A percentile compares a stretch with the other conserved stretches of the same genome.
Evolutionary conservation across 2,888 invertebrate genomes (phyloP).

Genomic region (Tenthredo distinguenda): DNA sequence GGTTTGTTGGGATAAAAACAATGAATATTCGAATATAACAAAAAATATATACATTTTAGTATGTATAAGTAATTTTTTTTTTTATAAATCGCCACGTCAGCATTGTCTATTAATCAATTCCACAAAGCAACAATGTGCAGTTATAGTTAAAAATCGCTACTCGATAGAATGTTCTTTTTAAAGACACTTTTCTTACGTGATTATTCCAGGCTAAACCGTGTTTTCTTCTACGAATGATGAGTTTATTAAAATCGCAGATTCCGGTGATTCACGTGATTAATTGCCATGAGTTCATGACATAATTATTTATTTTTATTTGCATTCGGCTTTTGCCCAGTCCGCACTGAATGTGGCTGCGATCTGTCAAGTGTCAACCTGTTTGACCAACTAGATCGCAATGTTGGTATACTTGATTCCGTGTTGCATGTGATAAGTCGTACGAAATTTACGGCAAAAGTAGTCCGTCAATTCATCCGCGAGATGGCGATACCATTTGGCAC

Average conservation of each 20-base stretch:
- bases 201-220: background rate
- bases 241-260: background rate
- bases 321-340: background rate
- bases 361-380: background rate
- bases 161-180: background rate
- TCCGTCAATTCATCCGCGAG: too few relatives aligned
- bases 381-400: background rate
- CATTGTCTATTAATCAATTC: background rate
- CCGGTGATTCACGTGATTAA: slow-evolving; percentile 7
- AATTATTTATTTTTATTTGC: slow-evolving; percentile 18
- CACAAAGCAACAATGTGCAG: background rate
- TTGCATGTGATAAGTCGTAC: background rate
- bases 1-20: background rate
- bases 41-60: background rate
- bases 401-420: background rate
- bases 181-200: background rate
- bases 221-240: background rate
- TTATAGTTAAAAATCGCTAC: background rate
- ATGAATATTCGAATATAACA: background rate
- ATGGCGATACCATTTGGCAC: too few relatives aligned
- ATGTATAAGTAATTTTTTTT: background rate
- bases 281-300: slow-evolving; percentile 14
- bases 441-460: too few relatives aligned
- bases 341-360: background rate
- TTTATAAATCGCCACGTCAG: background rate